Base-by-base conservation (phyloP, 2,113 vertebrate species). In the Clarias magur region DNA sequence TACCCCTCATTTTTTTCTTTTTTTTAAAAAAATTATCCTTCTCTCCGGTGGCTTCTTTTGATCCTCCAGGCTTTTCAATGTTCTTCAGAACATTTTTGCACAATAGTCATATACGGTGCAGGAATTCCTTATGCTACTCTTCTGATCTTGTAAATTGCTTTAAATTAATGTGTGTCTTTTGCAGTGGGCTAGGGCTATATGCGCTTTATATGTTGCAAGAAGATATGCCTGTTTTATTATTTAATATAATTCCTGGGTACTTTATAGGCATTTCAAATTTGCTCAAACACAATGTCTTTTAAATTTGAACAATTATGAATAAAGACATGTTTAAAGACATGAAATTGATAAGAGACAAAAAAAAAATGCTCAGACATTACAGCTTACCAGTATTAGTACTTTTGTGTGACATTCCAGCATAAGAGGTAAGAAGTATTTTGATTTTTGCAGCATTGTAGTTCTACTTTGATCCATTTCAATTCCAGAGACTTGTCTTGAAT, bases 11-110 rank as follows among this genome's bases (percentile, higher is more conserved):
- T 38, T 38, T 11, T 81, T 68, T 88, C 75, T 63, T 13, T 65
- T 80, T 57, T 80, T 87, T 88, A n/a, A n/a, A n/a, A n/a, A n/a
- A n/a, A n/a, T 88, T 82, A 88, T 80, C 54, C 30, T 59, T 11
- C 21, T 23, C 27, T 42, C 68, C 21, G 23, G 9, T 85, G 83
- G 57, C 57, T 57, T 81, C 73, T 21, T 53, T n/a, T 76, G 48
- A 62, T 76, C 21, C 21, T 21, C 54, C 25, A 53, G 60, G 65
- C 21, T 83, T 80, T 59, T 62, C 42, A 21, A 48, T 34, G 23
- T 81, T 42, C 57, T 60, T 54, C 10, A 38, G 23, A 25, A 38
- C 30, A 25, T 68, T 84, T 19, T 1, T 38, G 3, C 57, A 17
- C n/a, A 53, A 76, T 73, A 38, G n/a, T 80, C 10, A 25, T 16